Evolutionary conservation across 1,140 invertebrate genomes (phyloP).

Genomic region (Caenorhabditis remanei): DNA sequence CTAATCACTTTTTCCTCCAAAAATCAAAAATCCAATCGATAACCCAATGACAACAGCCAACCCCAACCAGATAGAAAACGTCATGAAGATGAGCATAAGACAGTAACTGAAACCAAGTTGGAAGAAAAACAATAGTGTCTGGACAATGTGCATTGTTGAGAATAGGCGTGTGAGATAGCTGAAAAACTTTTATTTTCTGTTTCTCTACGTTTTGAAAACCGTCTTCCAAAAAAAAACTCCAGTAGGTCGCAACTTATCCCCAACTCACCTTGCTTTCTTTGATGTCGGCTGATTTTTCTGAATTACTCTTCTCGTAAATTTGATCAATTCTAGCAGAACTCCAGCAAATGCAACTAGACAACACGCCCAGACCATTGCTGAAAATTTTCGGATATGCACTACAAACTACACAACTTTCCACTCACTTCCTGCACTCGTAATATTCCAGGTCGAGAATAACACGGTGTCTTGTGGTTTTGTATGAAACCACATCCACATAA

Average conservation of each 20-base stretch:
- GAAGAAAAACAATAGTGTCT: slow-evolving; percentile 89
- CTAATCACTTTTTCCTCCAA: slow-evolving; percentile 42
- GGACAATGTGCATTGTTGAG: slow-evolving; percentile 82
- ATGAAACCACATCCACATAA: slow-evolving; percentile 52
- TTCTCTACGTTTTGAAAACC: background rate
- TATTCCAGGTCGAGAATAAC: slow-evolving; percentile 17
- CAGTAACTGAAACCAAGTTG: slow-evolving; percentile 92
- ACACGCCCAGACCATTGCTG: slow-evolving; percentile 49
- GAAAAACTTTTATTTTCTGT: background rate
- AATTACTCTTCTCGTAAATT: slow-evolving; percentile 27
- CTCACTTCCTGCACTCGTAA: slow-evolving; percentile 37
- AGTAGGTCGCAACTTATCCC: too few relatives aligned
- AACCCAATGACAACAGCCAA: slow-evolving; percentile 87
- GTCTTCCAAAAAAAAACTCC: too few relatives aligned
- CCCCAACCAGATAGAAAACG: slow-evolving; percentile 94
- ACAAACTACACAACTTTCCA: background rate
- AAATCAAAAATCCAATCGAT: slow-evolving; percentile 30
- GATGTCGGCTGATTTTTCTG: background rate
- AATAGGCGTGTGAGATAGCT: slow-evolving; percentile 33
- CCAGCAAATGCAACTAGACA: slow-evolving; percentile 3
- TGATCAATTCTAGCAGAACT: background rate
- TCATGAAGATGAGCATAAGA: slow-evolving; percentile 98
- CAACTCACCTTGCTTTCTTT: slow-evolving; percentile 9
- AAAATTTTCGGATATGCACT: background rate
- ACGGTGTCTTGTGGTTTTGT: slow-evolving; percentile 44